These are phyloP conservation scores for Anoplius nigerrimus DNA, from an alignment of 2,888 invertebrate genomes.

Conservation along the genomic window DNA sequence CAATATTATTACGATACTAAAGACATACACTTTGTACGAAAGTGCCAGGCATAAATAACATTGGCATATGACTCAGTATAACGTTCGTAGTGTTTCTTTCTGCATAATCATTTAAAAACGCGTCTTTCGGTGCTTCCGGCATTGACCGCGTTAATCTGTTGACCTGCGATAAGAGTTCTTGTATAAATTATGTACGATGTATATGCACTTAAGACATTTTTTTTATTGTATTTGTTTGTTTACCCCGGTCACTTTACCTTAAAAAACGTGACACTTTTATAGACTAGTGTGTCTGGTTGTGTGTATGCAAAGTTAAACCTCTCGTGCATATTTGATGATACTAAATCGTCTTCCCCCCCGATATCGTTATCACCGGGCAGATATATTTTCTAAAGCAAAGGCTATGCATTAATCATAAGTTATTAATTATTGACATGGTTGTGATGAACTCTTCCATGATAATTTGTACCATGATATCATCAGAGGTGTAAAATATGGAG, in stretches of 20 bases:
- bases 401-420: no score
- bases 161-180: constrained; percentile 56
- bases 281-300: constrained; percentile 80
- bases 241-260: constrained; percentile 76
- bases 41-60: constrained; percentile 77
- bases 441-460: background rate
- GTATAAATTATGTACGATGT: background rate
- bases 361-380: constrained; percentile 98
- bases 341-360: constrained; percentile 91
- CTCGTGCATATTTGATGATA: constrained; percentile 83
- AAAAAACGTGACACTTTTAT: constrained; percentile 82
- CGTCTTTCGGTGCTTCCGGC: constrained; percentile 76
- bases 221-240: background rate
- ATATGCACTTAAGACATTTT: background rate
- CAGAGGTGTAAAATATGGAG: constrained; percentile 78
- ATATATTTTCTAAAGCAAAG: constrained; percentile 82
- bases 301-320: constrained; percentile 79
- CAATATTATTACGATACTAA: constrained; percentile 38
- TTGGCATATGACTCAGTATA: constrained; percentile 85
- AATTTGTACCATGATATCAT: constrained; percentile 68
- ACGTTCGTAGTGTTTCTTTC: constrained; percentile 78
- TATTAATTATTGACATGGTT: no score
- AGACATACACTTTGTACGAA: constrained; percentile 76
- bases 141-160: constrained; percentile 82
- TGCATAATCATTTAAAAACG: constrained; percentile 72